Evolutionary conservation across 2,113 vertebrate species (phyloP).

Genomic region (Rhinoderma darwinii): DNA sequence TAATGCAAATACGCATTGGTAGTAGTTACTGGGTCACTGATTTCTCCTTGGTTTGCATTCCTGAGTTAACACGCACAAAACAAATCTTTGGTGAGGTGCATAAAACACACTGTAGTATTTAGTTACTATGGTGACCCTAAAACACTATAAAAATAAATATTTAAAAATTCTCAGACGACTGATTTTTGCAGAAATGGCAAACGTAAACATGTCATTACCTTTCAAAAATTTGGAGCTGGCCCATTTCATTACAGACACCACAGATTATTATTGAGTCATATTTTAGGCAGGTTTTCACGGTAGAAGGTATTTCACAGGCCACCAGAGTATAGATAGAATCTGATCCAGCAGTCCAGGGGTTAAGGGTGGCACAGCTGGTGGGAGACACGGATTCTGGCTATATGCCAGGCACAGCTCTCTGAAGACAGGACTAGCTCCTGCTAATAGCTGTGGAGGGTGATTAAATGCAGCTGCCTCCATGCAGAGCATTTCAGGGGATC

Average conservation of each 20-base stretch:
- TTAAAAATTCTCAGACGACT: not conserved
- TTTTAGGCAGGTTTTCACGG: conserved; percentile 2
- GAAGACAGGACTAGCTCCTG: conserved; percentile 48
- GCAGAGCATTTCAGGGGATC: conserved; percentile 38
- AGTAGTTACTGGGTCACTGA: not conserved
- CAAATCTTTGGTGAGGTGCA: not conserved
- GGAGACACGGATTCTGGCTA: conserved; percentile 43
- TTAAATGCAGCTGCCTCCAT: conserved; percentile 54
- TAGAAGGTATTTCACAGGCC: not conserved
- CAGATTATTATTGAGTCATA: conserved; percentile 12
- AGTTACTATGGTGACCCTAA: conserved; percentile 29
- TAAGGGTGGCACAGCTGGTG: conserved; percentile 57
- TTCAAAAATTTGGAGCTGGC: not conserved
- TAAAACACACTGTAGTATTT: not conserved
- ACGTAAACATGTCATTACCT: conserved; percentile 39
- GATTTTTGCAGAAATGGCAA: conserved; percentile 34
- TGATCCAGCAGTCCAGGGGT: not conserved
- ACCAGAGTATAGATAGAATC: not conserved
- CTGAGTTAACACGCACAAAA: not conserved
- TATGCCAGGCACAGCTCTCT: conserved; percentile 37
- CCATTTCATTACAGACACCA: not conserved
- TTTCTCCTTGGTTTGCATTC: not conserved
- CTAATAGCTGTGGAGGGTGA: conserved; percentile 49
- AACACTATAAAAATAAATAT: conserved; percentile 37
- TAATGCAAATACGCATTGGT: not conserved